These are phyloP conservation scores for Leucoraja ocellata DNA, from an alignment of 2,797 vertebrate genomes.

Conservation along the genomic window DNA sequence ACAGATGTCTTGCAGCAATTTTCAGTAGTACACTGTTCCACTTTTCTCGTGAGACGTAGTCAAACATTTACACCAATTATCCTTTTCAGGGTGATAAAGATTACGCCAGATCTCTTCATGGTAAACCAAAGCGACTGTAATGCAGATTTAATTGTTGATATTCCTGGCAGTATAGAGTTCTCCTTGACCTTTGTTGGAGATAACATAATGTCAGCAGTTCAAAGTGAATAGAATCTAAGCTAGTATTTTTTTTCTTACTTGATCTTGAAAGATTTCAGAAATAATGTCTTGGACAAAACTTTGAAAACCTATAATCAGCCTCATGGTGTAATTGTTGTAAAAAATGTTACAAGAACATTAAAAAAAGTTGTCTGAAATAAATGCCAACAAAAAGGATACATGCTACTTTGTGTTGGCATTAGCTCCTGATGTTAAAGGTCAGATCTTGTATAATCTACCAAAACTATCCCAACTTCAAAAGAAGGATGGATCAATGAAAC, in stretches of 20 bases:
- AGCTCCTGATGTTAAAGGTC: slow-evolving; percentile 24
- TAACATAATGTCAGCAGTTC: neutral
- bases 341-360: neutral
- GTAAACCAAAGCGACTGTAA: neutral
- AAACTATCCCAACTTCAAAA: slow-evolving; percentile 21
- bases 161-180: neutral
- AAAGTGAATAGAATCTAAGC: neutral
- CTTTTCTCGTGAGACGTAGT: neutral
- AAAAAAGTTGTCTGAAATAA: neutral
- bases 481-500: slow-evolving; percentile 45
- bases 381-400: slow-evolving; percentile 32
- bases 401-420: neutral
- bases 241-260: neutral
- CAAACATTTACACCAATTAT: neutral
- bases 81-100: neutral
- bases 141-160: slow-evolving; percentile 32
- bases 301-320: neutral
- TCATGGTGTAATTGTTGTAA: neutral
- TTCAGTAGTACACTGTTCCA: neutral
- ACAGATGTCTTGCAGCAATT: neutral
- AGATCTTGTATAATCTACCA: slow-evolving; percentile 15
- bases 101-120: neutral
- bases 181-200: neutral
- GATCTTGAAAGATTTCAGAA: neutral
- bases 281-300: neutral